These are phyloP conservation scores for Forbesichthys agassizii DNA, from an alignment of 2,113 vertebrate genomes.

Conservation along the genomic window DNA sequence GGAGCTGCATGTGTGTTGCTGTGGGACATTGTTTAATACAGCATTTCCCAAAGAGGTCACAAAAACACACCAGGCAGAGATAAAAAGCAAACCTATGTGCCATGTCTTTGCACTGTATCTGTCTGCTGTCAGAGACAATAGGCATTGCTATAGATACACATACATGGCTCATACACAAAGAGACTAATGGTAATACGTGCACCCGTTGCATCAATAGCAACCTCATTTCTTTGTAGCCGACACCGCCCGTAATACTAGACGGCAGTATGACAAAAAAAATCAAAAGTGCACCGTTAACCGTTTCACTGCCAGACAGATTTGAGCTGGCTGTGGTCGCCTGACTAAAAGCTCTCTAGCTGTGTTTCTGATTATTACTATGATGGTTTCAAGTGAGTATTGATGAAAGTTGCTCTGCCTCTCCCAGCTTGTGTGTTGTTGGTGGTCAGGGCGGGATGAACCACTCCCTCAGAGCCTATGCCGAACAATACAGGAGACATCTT, in stretches of 20 bases:
- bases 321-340: conserved; percentile 73
- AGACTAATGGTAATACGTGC: background rate
- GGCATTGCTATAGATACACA: background rate
- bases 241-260: conserved; percentile 53
- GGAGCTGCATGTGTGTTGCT: background rate
- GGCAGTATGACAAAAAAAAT: conserved; percentile 58
- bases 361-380: conserved; percentile 56
- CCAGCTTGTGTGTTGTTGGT: conserved; percentile 25
- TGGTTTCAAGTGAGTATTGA: conserved; percentile 54
- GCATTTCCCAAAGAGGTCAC: conserved; percentile 19
- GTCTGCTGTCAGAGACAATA: too few relatives aligned
- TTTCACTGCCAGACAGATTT: conserved; percentile 73
- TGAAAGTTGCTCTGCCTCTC: conserved; percentile 54
- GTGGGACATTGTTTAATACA: background rate
- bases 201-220: conserved; percentile 41
- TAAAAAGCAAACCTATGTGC: conserved; percentile 3
- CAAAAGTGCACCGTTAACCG: conserved; percentile 77
- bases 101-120: too few relatives aligned
- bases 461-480: conserved; percentile 53
- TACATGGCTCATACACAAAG: background rate
- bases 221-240: conserved; percentile 58
- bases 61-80: conserved; percentile 5
- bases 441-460: conserved; percentile 35
- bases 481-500: conserved; percentile 24
- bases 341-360: conserved; percentile 66